Percentiles rank a stretch among this genome's conserved stretches.
These are phyloP conservation scores for Corapipo altera DNA, from an alignment of 2,113 vertebrate species.

Conservation along the genomic window DNA sequence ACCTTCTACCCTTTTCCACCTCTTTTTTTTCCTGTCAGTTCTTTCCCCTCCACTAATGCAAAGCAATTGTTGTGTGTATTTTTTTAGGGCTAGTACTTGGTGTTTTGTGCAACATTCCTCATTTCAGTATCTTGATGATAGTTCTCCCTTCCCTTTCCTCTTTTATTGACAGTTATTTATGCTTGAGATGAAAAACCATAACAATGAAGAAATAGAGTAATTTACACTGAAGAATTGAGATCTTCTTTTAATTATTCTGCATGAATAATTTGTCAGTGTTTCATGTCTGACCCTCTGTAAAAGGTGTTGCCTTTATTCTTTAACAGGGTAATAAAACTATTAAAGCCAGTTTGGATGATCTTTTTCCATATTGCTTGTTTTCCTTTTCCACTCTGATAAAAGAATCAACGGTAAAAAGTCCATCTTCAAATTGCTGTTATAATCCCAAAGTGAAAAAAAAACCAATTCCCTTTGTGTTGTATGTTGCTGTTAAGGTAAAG, in stretches of 20 bases:
- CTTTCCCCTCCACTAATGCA: background rate
- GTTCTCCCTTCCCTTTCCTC: background rate
- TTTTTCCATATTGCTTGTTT: background rate
- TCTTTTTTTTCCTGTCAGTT: fast-evolving
- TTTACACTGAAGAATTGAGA: background rate
- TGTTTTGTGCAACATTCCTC: background rate
- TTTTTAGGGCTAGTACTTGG: background rate
- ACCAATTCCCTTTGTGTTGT: background rate
- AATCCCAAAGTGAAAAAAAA: background rate
- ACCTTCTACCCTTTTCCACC: background rate
- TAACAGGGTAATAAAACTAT: background rate
- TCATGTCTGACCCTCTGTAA: background rate
- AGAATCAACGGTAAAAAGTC: background rate
- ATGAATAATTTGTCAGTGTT: background rate
- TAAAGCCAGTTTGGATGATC: background rate
- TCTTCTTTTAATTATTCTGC: background rate
- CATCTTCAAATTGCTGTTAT: background rate
- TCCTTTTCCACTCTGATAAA: background rate
- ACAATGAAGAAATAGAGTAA: background rate
- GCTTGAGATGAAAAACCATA: background rate
- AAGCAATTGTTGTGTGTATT: background rate
- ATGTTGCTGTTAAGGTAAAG: background rate
- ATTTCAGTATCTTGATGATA: background rate
- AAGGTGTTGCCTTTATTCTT: background rate
- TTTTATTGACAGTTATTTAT: background rate